Evolutionary conservation across 2,888 invertebrate species (phyloP).

Genomic region (Agonopterix heracliana): DNA sequence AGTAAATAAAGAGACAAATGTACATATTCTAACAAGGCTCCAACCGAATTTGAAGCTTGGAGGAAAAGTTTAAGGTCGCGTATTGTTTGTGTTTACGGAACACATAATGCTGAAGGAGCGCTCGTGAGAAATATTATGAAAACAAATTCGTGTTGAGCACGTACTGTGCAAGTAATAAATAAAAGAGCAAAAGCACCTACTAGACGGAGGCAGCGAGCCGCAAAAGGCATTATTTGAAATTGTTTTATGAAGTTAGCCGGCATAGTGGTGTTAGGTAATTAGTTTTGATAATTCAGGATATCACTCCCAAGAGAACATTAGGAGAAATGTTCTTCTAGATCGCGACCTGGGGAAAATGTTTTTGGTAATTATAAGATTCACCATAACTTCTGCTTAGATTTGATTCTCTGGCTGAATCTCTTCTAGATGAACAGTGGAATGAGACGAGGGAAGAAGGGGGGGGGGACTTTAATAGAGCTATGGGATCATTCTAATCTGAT

Average conservation of each 20-base stretch:
- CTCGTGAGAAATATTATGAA: conserved; percentile 71
- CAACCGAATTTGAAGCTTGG: conserved; percentile 32
- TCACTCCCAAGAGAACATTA: too few species aligned
- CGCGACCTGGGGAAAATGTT: too few species aligned
- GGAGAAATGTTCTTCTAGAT: too few species aligned
- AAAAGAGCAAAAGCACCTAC: conserved; percentile 53
- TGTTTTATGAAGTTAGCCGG: conserved; percentile 42
- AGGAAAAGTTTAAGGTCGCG: conserved; percentile 24
- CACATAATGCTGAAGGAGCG: conserved; percentile 48
- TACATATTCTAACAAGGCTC: conserved; percentile 32
- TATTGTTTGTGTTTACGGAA: conserved; percentile 24
- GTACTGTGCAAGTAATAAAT: conserved; percentile 72
- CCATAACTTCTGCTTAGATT: too few species aligned
- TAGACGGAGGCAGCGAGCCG: conserved; percentile 43
- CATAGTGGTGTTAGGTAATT: conserved; percentile 18
- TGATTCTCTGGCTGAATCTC: too few species aligned
- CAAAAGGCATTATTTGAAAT: conserved; percentile 62
- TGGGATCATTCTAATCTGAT: too few species aligned
- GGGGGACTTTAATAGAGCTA: too few species aligned
- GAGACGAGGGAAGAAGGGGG: too few species aligned
- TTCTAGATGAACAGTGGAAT: too few species aligned
- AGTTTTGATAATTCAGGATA: conserved; percentile 16
- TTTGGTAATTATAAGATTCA: too few species aligned
- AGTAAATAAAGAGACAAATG: conserved; percentile 69
- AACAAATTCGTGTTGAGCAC: conserved; percentile 74